These are phyloP conservation scores for Colletes latitarsis DNA, from an alignment of 1,140 invertebrate genomes.

Conservation along the genomic window DNA sequence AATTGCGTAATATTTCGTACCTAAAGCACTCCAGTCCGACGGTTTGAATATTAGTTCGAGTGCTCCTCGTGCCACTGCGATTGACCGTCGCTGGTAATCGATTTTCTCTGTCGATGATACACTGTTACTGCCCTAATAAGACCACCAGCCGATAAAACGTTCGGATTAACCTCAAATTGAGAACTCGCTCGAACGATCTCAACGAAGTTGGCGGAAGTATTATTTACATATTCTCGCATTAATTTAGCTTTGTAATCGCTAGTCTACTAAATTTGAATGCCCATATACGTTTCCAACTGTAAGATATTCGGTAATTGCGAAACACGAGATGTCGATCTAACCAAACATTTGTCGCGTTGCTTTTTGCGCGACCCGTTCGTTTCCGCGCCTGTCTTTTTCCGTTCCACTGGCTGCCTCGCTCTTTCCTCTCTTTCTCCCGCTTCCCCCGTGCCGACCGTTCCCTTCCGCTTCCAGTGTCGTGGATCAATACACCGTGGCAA, in stretches of 20 bases:
- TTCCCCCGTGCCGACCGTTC: slow-evolving; percentile 33
- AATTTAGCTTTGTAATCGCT: too few species aligned
- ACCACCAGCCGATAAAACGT: slow-evolving; percentile 2
- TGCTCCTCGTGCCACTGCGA: neutral
- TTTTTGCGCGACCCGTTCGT: slow-evolving; percentile 31
- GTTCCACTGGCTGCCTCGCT: slow-evolving; percentile 6
- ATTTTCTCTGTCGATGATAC: neutral
- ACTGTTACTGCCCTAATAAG: neutral
- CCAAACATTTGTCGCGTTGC: slow-evolving; percentile 18
- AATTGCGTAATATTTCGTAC: too few species aligned
- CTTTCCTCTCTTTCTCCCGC: slow-evolving; percentile 57
- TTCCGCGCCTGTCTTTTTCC: slow-evolving; percentile 13
- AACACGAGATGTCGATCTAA: slow-evolving; percentile 18
- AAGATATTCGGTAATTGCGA: slow-evolving; percentile 23
- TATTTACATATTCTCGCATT: too few species aligned
- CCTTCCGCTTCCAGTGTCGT: slow-evolving; percentile 56
- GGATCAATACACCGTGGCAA: slow-evolving; percentile 77
- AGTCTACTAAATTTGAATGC: too few species aligned
- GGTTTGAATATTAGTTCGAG: too few species aligned
- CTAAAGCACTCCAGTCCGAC: too few species aligned
- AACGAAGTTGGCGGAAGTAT: neutral
- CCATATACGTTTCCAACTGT: too few species aligned
- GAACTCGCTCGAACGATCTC: neutral
- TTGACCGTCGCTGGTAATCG: slow-evolving; percentile 17
- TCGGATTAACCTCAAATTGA: slow-evolving; percentile 1